Evolutionary conservation across 2,113 vertebrate species (phyloP).

Genomic region (Thomomys bottae): DNA sequence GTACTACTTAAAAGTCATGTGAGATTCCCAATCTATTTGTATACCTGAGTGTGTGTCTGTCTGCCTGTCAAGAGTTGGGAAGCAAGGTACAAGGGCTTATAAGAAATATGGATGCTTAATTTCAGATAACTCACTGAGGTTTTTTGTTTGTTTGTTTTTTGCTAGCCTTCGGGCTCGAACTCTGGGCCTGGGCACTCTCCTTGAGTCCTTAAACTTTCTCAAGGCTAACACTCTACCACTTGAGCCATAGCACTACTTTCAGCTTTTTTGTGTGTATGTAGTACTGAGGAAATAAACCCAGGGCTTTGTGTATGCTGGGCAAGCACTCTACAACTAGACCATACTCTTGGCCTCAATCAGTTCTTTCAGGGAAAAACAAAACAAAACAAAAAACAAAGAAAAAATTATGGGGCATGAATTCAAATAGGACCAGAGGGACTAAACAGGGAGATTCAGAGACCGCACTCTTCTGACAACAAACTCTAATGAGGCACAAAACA

Average conservation of each 20-base stretch:
- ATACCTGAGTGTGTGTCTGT: background rate
- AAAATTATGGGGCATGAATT: background rate
- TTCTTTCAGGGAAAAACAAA: background rate
- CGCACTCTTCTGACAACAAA: background rate
- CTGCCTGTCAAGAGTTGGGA: background rate
- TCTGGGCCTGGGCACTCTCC: no score
- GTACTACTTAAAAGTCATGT: constrained; percentile 7
- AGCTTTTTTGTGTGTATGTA: no score
- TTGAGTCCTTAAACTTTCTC: no score
- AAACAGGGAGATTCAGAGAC: background rate
- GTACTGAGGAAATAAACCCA: no score
- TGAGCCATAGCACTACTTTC: no score
- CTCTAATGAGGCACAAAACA: no score
- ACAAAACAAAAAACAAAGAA: constrained; percentile 19
- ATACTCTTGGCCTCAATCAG: no score
- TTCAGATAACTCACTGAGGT: background rate
- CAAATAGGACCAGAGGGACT: background rate
- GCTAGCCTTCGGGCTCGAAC: no score
- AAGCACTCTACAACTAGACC: no score
- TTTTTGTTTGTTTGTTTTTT: no score
- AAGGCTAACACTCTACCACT: no score
- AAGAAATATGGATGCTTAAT: background rate
- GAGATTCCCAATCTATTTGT: background rate
- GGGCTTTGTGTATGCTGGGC: no score
- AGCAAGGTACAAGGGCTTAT: background rate